Evolutionary conservation across 2,797 vertebrate species (phyloP), one percentile per base, ranked within the genome.

Genomic region (Sphaeramia orbicularis): DNA sequence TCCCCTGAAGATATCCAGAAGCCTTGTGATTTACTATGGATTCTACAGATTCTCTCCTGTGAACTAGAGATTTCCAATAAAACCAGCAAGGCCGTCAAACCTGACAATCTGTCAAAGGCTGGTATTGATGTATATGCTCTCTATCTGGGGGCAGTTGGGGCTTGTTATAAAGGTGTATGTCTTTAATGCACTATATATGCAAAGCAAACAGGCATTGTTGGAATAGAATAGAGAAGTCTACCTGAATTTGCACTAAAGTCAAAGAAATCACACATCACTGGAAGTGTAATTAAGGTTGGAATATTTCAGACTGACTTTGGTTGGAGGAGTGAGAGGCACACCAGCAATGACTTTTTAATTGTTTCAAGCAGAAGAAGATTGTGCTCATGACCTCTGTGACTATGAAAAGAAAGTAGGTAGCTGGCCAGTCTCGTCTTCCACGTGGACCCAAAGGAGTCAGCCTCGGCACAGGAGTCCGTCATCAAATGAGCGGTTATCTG

Each of bases 401-500:
- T 48, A 32, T 42, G 55, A 38, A 55, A 65, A 67, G 27, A 56
- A 10, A 2, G 12, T 41, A 59, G 50, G 54, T 45, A 49, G 16
- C 73, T 37, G 59, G 27, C 54, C 35, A 74, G 67, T 71, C 36
- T 58, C 21, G 32, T 54, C 32, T 69, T 45, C 59, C 43, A 71
- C 68, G 58, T 7, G n/a, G 16, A 72, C 62, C 62, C 71, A 53
- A 35, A 74, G 58, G 60, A 70, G 42, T 16, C 38, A 3, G 40
- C 12, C 18, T 7, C 13, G 36, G 64, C 61, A 41, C 44, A 48
- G 18, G 38, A 62, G 58, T 65, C 40, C 32, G 16, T 27, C 42
- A 60, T 65, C 69, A 79, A n/a, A 43, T 79, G 56, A 66, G 36
- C 51, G 18, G 65, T 78, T 80, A 84, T 85, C 67, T 77, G 45